Conservation (phyloP, 2,113 vertebrate species). For the Nothocercus julius region DNA sequence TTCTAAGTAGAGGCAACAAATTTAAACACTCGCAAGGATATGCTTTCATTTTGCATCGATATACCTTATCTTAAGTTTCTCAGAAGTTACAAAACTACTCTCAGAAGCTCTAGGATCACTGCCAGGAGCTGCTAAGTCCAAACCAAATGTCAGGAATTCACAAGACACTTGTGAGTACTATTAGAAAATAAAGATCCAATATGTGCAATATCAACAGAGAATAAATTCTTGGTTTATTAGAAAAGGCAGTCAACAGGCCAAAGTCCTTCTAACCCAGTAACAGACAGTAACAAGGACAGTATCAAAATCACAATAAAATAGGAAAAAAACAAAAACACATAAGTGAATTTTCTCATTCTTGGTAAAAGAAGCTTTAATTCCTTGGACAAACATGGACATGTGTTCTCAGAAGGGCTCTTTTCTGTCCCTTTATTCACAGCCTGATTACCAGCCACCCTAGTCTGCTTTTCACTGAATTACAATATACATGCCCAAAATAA, state of each 20-base stretch:
- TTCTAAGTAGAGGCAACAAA: not conserved
- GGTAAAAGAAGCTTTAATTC: not conserved
- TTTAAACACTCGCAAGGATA: not conserved
- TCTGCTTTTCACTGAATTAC: not conserved
- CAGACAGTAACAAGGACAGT: not conserved
- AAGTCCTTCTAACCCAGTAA: not conserved
- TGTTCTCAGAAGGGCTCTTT: not conserved
- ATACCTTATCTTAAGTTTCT: not conserved
- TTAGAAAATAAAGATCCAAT: not conserved
- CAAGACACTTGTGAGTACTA: not conserved
- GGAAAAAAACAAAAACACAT: not conserved
- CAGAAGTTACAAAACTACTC: not conserved
- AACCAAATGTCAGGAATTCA: not conserved
- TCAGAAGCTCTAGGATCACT: not conserved
- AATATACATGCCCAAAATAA: not conserved
- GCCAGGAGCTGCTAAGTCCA: not conserved
- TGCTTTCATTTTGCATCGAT: not conserved
- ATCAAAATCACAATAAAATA: not conserved
- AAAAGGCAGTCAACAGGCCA: not conserved
- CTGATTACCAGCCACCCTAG: not conserved
- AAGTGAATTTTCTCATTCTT: not conserved
- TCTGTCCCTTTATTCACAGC: not conserved
- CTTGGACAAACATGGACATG: not conserved
- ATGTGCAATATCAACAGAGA: not conserved
- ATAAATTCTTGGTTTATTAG: not conserved